Evolutionary conservation across 2,797 vertebrate species (phyloP), one percentile per base, ranked within the genome.

Genomic region (Champsocephalus gunnari): DNA sequence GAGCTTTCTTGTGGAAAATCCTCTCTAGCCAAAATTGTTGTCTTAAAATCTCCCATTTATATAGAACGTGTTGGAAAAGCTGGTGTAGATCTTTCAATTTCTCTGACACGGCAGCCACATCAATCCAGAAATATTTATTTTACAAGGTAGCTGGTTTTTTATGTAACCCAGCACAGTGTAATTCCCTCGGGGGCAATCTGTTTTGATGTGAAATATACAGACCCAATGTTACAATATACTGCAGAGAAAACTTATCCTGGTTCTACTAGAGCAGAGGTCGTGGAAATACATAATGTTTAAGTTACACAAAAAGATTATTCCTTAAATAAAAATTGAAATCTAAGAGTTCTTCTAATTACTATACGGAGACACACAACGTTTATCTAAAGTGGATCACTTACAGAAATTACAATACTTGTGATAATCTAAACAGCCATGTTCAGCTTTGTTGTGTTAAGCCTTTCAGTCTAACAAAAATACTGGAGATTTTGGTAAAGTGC

Each of bases 1-100:
- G 63, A 70, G 51, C 84, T 88, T 89, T 88, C 63, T 90, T 90
- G 86, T 87, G 89, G 87, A 44, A 19, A 73, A 70, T 74, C 34
- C 44, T 80, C 75, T 83, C 38, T 24, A 57, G 76, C 62, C 83
- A 68, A 81, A 87, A 85, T 61, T 71, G 66, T 80, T 70, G 67
- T 80, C 77, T 73, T 72, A 57, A 83, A 87, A 81, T 79, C 70
- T 77, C 34, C 56, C 54, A 68, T 86, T 90, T 74, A 73, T 76
- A 50, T 45, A 78, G 61, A 80, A 56, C 41, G 4, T 76, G 66
- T 63, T 67, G 57, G 50, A 32, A 66, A 75, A 74, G 43, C 54
- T 66, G 71, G 66, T 41, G 55, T 28, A 59, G 41, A 73, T 76
- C 57, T 68, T 62, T 48, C 62, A 73, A 41, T 68, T 75, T 73